Percentiles rank a stretch among this genome's conserved stretches.
phyloP scores from a whole-genome alignment of 2,113 vertebrate genomes.

The Periophthalmodon schlosseri region DNA sequence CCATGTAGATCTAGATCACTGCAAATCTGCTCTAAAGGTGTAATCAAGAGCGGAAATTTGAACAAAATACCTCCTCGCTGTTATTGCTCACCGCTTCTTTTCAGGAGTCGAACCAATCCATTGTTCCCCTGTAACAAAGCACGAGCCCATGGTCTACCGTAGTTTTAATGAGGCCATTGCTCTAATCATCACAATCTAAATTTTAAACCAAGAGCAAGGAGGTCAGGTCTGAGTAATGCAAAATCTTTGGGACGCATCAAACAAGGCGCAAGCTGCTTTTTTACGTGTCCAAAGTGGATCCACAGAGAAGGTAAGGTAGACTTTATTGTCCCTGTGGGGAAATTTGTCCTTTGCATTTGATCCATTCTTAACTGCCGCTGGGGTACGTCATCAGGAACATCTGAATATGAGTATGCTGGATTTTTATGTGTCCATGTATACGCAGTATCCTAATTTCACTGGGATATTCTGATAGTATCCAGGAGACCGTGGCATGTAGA shows the following conservation, averaged over 20 bases:
- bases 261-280: neutral
- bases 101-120: neutral
- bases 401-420: too few species aligned
- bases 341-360: too few species aligned
- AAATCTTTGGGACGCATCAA: constrained; percentile 4
- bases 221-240: neutral
- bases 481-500: too few species aligned
- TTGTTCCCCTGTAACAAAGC: constrained; percentile 4
- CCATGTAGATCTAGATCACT: neutral
- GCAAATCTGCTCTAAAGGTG: neutral
- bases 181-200: constrained; percentile 1
- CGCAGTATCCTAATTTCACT: too few species aligned
- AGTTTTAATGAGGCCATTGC: constrained; percentile 1
- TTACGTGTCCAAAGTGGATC: constrained; percentile 2
- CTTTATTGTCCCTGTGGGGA: too few species aligned
- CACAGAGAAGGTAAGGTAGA: constrained; percentile 1
- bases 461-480: too few species aligned
- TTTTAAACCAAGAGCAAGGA: neutral
- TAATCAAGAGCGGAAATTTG: neutral
- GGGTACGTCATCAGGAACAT: too few species aligned
- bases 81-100: neutral
- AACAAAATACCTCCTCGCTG: neutral
- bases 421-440: too few species aligned
- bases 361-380: too few species aligned
- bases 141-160: neutral